Base-by-base conservation (phyloP, 2,888 invertebrate genomes). In the Bimastos eiseni region DNA sequence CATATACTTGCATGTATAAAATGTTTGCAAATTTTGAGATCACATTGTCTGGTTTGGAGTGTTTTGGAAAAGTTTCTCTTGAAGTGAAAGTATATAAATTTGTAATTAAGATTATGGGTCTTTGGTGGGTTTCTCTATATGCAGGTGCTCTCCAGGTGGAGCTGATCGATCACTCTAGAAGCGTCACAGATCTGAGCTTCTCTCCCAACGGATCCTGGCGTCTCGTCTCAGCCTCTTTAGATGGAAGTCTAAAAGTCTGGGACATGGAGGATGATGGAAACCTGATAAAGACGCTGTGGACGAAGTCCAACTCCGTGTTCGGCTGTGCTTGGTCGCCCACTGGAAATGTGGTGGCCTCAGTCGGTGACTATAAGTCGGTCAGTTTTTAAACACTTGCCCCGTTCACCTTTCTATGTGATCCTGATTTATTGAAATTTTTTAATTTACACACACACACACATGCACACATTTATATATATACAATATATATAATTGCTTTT, bases 161-260 rank as follows among this genome's bases (percentile, higher is more conserved):
- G 92, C 93, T 96, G 49, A 93, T 95, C 91, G 96, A 96, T 93
- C 96, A 96, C 93, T 94, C 93, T 89, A 94, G 94, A 49, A 94
- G 95, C 33, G 95, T 96, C 3, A 93, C 95, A 17, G 95, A 95
- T 92, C 92, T 96, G 37, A 93, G 95, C 90, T 96, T 96, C 92
- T 95, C 95, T 89, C 95, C 95, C 17, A 95, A 95, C 92, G 95
- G 95, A 41, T 95, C 95, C 89, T 93, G 96, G 24, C 93, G 95
- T 17, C 94, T 96, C 83, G 94, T 95, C 34, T 96, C 96, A 6
- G 95, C 95, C 30, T 96, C 96, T 30, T 93, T 94, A 90, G 96
- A 96, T 93, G 95, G 95, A 44, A 95, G 95, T 11, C 93, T 96
- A 33, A 96, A 96, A 93, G 92, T 96, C n/a, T 96, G 96, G 96